phyloP scores from a whole-genome alignment of 2,113 vertebrate species.

The Myiagra hebetior region DNA sequence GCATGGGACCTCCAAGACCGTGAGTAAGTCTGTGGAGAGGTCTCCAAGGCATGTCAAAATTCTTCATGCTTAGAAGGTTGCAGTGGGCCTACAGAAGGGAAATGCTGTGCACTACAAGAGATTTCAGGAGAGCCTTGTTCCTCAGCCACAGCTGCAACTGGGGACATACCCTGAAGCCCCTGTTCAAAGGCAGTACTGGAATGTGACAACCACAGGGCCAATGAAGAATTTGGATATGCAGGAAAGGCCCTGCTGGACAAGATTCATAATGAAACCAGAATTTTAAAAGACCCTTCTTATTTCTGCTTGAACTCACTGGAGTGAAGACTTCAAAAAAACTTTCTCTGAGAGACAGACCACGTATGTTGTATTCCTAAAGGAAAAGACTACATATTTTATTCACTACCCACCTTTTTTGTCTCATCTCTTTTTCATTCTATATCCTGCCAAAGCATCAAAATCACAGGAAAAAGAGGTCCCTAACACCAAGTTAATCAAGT shows the following conservation, averaged over 20 bases:
- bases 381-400: neutral
- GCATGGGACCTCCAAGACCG: neutral
- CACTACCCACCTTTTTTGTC: neutral
- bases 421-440: neutral
- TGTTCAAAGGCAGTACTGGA: neutral
- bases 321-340: neutral
- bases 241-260: neutral
- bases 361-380: neutral
- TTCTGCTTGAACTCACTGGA: neutral
- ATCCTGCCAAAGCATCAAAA: neutral
- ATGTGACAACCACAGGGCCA: fast-evolving
- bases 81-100: neutral
- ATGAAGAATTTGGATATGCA: fast-evolving
- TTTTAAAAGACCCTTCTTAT: neutral
- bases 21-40: fast-evolving
- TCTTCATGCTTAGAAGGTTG: neutral
- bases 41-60: neutral
- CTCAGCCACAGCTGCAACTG: neutral
- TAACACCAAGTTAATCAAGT: neutral
- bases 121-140: neutral
- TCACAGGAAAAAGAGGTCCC: neutral
- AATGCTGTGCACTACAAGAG: neutral
- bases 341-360: neutral
- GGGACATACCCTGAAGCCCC: neutral
- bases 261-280: neutral